These are phyloP conservation scores for Phalacrocorax carbo DNA, from an alignment of 2,113 vertebrate species.

Conservation along the genomic window DNA sequence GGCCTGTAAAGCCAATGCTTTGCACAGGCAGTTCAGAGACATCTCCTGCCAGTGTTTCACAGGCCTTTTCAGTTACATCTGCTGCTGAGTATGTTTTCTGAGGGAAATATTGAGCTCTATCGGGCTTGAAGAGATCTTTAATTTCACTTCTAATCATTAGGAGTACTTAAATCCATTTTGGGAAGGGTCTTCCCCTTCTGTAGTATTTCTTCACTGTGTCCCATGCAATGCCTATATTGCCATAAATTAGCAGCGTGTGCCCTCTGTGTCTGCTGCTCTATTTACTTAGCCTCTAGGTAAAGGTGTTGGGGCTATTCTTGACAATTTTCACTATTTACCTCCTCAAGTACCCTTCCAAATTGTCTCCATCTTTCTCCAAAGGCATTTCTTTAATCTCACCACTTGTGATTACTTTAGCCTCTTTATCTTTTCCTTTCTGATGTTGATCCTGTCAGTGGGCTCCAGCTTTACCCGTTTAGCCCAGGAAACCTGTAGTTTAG, in stretches of 20 bases:
- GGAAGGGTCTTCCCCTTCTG: not conserved
- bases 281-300: not conserved
- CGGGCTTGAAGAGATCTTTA: not conserved
- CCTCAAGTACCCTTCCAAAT: not conserved
- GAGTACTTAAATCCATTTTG: not conserved
- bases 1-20: not conserved
- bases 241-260: not conserved
- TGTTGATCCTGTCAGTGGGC: not conserved
- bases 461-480: not conserved
- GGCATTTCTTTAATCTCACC: not conserved
- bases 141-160: not conserved
- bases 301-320: not conserved
- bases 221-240: not conserved
- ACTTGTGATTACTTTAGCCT: not conserved
- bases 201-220: not conserved
- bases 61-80: rapidly evolving
- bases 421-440: not conserved
- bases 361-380: not conserved
- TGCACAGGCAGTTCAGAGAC: not conserved
- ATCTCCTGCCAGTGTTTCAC: not conserved
- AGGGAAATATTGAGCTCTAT: not conserved
- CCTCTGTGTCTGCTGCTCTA: not conserved
- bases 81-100: not conserved
- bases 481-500: not conserved
- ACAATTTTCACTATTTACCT: not conserved